Percentiles rank a stretch among this genome's conserved stretches.
These are phyloP conservation scores for Rhinichthys klamathensis DNA, from an alignment of 2,113 vertebrate species.

Conservation along the genomic window DNA sequence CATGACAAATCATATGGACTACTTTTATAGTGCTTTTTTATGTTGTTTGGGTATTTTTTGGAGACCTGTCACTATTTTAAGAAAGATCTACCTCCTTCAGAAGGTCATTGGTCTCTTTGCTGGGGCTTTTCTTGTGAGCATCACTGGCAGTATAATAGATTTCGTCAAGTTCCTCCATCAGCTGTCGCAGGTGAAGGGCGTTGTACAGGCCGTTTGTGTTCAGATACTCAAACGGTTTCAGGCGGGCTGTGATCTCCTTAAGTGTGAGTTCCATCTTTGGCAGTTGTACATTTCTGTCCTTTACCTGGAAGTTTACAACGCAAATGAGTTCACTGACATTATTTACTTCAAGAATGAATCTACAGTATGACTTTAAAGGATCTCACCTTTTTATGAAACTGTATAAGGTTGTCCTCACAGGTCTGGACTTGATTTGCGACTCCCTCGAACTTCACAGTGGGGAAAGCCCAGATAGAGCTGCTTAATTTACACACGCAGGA, in stretches of 20 bases:
- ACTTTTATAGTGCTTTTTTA: too few relatives aligned
- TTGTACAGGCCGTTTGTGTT: conserved; percentile 66
- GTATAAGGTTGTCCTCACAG: conserved; percentile 57
- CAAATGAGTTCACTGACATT: background rate
- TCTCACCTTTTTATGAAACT: conserved; percentile 62
- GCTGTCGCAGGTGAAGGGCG: conserved; percentile 57
- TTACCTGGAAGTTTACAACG: conserved; percentile 57
- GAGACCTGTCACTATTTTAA: background rate
- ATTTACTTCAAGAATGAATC: background rate
- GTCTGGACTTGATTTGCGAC: conserved; percentile 57
- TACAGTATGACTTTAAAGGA: background rate
- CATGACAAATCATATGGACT: too few relatives aligned
- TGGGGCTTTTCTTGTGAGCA: conserved; percentile 56
- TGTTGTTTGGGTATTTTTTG: too few relatives aligned
- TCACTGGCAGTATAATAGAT: conserved; percentile 61
- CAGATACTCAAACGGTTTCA: conserved; percentile 69
- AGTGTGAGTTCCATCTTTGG: conserved; percentile 60
- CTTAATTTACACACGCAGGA: conserved; percentile 66
- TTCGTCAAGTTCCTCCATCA: conserved; percentile 65
- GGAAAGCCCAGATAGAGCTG: conserved; percentile 67
- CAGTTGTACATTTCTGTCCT: conserved; percentile 52
- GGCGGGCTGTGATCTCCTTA: conserved; percentile 58
- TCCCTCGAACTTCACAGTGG: conserved; percentile 59
- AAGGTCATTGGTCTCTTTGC: conserved; percentile 58
- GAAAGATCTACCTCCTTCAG: conserved; percentile 64